Base-by-base conservation (phyloP, 2,888 invertebrate genomes). In the Mesoligia furuncula region DNA sequence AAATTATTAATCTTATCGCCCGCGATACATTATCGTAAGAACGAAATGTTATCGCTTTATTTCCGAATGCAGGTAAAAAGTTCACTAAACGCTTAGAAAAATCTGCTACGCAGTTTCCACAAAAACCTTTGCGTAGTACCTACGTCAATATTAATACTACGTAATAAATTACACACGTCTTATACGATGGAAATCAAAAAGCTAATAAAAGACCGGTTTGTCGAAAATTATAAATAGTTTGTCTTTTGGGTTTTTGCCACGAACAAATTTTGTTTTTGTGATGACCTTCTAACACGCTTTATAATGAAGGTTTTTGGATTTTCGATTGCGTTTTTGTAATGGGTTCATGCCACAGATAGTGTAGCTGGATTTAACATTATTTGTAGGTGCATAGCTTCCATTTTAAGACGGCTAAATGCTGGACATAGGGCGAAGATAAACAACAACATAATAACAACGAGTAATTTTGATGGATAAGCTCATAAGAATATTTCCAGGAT, bases 161-260 rank as follows among this genome's bases (percentile, higher is more conserved):
- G 48, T 67, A 67, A 80, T 85, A 85, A 87, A 76, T 84, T 69
- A 71, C 68, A 57, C 73, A 17, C 24, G 65, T 57, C 27, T 65
- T 68, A 62, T 27, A 65, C 59, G 39, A 39, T 79, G 73, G 61
- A 85, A 83, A 85, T 79, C 72, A 80, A 87, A 86, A 83, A 62
- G 77, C 57, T 59, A 83, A 83, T 78, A 82, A 70, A 76, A 82
- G 4, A 85, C 88, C 73, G 82, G 87, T 87, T 82, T 75, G 61
- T 71, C 61, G 39, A 78, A 85, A 88, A 85, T 80, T 61, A n/a
- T 36, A 36, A 36, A 36, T 81, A 77, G 80, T 78, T 74, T 57
- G 62, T 68, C 51, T 87, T 88, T 88, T 85, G 87, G 87, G 88
- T 85, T 88, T 87, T 87, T 87, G 85, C 87, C 71, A 8, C 75